Evolutionary conservation across 2,888 invertebrate genomes (phyloP).

Genomic region (Epirrhoe alternata): DNA sequence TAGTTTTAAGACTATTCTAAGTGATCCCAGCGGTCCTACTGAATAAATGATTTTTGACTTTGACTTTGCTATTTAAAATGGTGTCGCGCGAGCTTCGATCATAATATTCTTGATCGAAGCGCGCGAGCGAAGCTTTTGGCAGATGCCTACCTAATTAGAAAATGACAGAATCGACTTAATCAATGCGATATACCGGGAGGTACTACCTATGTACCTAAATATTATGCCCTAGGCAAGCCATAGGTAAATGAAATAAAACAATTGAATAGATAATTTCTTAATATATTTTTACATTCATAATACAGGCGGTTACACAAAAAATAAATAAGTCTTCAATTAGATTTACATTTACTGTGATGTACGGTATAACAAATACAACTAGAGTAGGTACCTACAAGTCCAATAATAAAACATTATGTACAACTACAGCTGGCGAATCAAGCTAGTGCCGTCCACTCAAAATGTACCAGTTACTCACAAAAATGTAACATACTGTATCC

Average conservation of each 20-base stretch:
- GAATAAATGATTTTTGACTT: no score
- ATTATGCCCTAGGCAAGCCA: no score
- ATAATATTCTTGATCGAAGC: no score
- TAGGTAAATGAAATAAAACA: constrained; percentile 47
- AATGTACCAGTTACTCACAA: background rate
- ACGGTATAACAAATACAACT: constrained; percentile 38
- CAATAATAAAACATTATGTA: constrained; percentile 39
- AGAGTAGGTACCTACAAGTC: constrained; percentile 34
- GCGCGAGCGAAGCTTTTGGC: no score
- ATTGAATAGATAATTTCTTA: constrained; percentile 71
- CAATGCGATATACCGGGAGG: no score
- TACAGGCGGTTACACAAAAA: constrained; percentile 84
- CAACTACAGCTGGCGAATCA: constrained; percentile 10
- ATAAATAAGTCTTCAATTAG: constrained; percentile 72
- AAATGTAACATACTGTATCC: background rate
- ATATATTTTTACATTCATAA: constrained; percentile 84
- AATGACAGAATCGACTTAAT: no score
- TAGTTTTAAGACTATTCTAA: no score
- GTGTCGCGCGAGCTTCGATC: no score
- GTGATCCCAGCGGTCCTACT: no score
- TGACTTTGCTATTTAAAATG: no score
- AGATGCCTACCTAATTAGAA: no score
- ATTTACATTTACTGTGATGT: constrained; percentile 67
- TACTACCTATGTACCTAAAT: no score
- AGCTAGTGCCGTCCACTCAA: background rate